These are phyloP conservation scores for Sapayoa aenigma DNA, from an alignment of 2,113 vertebrate species.

Conservation along the genomic window DNA sequence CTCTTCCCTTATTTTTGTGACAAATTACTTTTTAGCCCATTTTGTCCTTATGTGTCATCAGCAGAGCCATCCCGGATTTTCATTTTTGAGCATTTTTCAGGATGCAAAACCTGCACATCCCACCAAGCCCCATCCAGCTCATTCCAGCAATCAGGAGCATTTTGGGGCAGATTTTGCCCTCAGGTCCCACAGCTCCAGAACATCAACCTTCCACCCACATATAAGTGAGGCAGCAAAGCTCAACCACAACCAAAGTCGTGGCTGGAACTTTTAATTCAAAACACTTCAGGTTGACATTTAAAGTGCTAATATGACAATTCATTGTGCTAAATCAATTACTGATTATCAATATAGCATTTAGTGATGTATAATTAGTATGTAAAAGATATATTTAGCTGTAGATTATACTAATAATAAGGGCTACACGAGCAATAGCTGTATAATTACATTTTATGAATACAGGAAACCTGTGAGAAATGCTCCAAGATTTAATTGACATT, in stretches of 20 bases:
- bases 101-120: rapidly evolving
- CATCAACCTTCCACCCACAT: rapidly evolving
- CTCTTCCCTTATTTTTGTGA: neutral
- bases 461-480: conserved; percentile 76
- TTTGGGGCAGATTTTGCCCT: neutral
- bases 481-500: conserved; percentile 78
- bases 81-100: neutral
- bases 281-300: conserved; percentile 7
- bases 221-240: neutral
- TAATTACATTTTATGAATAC: conserved; percentile 78
- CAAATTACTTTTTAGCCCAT: neutral
- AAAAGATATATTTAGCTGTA: conserved; percentile 71
- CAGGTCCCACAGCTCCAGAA: rapidly evolving
- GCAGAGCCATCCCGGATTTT: neutral
- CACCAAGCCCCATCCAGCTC: rapidly evolving
- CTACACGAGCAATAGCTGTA: conserved; percentile 67
- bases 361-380: conserved; percentile 65
- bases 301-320: conserved; percentile 41
- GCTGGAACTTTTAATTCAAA: neutral
- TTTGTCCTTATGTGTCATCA: neutral
- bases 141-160: neutral
- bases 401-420: conserved; percentile 69
- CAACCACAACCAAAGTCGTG: neutral
- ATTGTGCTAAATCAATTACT: conserved; percentile 69
- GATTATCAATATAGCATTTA: conserved; percentile 74